Percentiles rank a stretch among this genome's conserved stretches.
phyloP scores from a whole-genome alignment of 1,140 invertebrate species.

The Tetragnatha versicolor region DNA sequence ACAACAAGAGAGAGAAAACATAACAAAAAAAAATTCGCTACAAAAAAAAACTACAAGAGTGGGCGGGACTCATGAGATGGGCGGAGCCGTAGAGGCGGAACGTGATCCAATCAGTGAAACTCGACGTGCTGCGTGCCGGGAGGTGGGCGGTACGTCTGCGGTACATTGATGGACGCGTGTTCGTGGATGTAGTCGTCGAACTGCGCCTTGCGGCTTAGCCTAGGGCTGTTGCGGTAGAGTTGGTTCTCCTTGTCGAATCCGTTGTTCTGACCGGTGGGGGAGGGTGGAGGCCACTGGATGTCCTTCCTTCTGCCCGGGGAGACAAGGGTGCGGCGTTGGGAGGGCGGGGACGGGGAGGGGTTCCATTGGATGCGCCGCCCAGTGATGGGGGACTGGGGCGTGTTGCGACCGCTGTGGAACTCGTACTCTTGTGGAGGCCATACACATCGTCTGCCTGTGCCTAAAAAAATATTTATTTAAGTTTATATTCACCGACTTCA shows the following conservation, averaged over 20 bases:
- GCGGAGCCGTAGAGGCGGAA: too few relatives aligned
- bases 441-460: slow-evolving; percentile 39
- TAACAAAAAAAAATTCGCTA: slow-evolving; percentile 18
- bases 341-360: slow-evolving; percentile 34
- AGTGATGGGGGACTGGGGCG: slow-evolving; percentile 23
- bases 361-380: slow-evolving; percentile 46
- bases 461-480: neutral
- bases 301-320: slow-evolving; percentile 33
- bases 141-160: slow-evolving; percentile 57
- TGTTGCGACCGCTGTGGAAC: slow-evolving; percentile 22
- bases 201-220: neutral
- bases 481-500: neutral
- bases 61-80: too few relatives aligned
- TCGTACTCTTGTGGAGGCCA: slow-evolving; percentile 45
- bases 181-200: slow-evolving; percentile 50
- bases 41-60: too few relatives aligned
- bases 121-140: slow-evolving; percentile 57
- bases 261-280: neutral
- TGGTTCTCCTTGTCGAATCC: slow-evolving; percentile 39
- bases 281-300: slow-evolving; percentile 51
- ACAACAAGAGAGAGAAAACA: neutral
- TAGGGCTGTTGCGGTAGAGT: slow-evolving; percentile 1
- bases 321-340: neutral
- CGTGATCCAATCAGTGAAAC: slow-evolving; percentile 1
- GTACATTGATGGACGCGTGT: slow-evolving; percentile 48